These are phyloP conservation scores for Calonectris borealis DNA, from an alignment of 2,113 vertebrate species.

Conservation along the genomic window DNA sequence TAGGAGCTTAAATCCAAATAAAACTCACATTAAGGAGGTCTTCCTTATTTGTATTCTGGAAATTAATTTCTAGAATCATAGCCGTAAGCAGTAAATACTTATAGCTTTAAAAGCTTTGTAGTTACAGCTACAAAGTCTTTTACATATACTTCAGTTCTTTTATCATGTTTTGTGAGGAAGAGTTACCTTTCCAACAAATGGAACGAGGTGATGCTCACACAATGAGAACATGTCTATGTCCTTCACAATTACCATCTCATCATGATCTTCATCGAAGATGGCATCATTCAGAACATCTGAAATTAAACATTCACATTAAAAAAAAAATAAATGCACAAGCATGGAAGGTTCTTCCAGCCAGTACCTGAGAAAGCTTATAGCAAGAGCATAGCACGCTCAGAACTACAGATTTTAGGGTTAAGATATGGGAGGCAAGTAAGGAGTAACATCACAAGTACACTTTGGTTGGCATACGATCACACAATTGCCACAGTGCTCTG, in stretches of 20 bases:
- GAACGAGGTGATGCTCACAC: slow-evolving; percentile 98
- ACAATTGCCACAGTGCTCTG: accelerated
- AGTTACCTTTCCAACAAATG: slow-evolving; percentile 94
- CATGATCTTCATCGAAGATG: slow-evolving; percentile 97
- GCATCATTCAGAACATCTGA: slow-evolving; percentile 96
- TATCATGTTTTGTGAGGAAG: not conserved
- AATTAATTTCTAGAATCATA: not conserved
- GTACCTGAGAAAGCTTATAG: not conserved
- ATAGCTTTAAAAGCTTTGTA: not conserved
- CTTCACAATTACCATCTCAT: slow-evolving; percentile 99
- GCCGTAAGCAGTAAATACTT: slow-evolving; percentile 21
- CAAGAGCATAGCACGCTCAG: not conserved
- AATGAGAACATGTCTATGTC: slow-evolving; percentile 99
- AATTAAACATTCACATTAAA: slow-evolving; percentile 38
- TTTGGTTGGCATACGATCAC: accelerated
- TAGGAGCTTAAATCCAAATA: slow-evolving; percentile 27
- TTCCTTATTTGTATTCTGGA: slow-evolving; percentile 26
- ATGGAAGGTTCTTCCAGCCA: not conserved
- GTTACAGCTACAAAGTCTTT: not conserved
- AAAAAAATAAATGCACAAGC: not conserved
- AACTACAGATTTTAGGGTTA: not conserved
- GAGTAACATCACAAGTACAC: not conserved
- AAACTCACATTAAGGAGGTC: slow-evolving; percentile 24
- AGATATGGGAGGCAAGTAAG: not conserved
- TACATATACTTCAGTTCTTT: not conserved